phyloP scores from a whole-genome alignment of 2,888 invertebrate genomes.

The Eilema depressum region DNA sequence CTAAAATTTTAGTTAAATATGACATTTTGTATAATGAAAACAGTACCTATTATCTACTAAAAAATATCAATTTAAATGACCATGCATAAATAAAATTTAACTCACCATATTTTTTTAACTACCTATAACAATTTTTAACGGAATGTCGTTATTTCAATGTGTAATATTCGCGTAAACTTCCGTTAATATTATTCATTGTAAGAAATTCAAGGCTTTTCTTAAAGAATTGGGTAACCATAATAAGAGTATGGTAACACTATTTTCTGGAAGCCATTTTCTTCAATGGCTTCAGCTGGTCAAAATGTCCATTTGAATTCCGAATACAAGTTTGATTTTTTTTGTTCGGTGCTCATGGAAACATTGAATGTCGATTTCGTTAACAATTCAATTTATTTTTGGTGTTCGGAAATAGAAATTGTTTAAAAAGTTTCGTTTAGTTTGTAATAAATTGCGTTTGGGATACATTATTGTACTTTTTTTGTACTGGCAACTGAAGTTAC shows the following conservation, averaged over 20 bases:
- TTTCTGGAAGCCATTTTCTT: slow-evolving; percentile 23
- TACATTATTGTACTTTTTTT: not conserved
- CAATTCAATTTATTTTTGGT: slow-evolving; percentile 51
- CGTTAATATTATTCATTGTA: no score
- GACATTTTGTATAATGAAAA: no score
- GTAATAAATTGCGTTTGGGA: not conserved
- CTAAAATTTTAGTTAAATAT: no score
- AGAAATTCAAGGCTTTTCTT: not conserved
- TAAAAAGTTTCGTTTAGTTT: slow-evolving; percentile 25
- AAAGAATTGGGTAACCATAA: not conserved
- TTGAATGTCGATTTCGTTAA: slow-evolving; percentile 36
- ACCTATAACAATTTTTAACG: no score
- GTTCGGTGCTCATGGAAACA: slow-evolving; percentile 38
- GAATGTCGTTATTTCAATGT: no score
- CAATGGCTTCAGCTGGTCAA: slow-evolving; percentile 43
- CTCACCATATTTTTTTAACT: no score
- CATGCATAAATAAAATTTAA: no score
- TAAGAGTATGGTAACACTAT: not conserved
- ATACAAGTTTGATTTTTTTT: slow-evolving; percentile 41
- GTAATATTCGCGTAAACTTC: no score
- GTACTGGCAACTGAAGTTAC: no score
- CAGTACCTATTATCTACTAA: no score
- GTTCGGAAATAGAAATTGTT: slow-evolving; percentile 32
- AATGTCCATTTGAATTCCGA: slow-evolving; percentile 47
- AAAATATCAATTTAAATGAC: no score